Evolutionary conservation across 2,888 invertebrate species (phyloP).

Genomic region (Pilophorus perplexus): DNA sequence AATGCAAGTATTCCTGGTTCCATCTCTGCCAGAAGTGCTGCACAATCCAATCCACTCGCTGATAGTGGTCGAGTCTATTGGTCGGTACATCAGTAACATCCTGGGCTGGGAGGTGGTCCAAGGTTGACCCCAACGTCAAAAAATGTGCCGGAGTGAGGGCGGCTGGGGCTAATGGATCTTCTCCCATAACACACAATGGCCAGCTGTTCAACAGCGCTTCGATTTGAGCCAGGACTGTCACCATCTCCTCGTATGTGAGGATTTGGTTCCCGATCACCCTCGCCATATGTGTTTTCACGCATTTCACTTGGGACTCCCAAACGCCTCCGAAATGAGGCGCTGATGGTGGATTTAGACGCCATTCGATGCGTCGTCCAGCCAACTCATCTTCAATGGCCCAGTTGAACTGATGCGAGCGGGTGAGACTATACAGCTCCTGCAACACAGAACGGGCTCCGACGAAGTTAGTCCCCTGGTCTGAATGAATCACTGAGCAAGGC

Average conservation of each 20-base stretch:
- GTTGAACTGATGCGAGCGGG: neutral
- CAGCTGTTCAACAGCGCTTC: constrained; percentile 30
- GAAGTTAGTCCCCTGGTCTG: constrained; percentile 51
- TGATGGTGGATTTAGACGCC: neutral
- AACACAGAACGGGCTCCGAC: constrained; percentile 48
- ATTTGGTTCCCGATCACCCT: constrained; percentile 1
- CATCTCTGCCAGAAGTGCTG: neutral
- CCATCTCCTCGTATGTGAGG: too few species aligned
- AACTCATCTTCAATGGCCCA: neutral
- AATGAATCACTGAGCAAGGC: constrained; percentile 46
- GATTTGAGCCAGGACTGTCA: constrained; percentile 1
- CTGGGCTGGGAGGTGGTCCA: neutral
- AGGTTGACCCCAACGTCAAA: neutral
- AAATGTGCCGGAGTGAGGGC: neutral
- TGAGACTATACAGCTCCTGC: constrained; percentile 9
- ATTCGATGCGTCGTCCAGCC: constrained; percentile 8
- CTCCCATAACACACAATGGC: neutral
- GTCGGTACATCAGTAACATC: neutral
- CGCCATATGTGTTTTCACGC: neutral
- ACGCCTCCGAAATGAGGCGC: neutral
- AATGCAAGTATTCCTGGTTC: neutral
- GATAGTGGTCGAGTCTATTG: neutral
- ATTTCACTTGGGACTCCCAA: neutral
- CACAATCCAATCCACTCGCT: neutral
- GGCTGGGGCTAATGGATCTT: neutral